Percentiles rank a stretch among this genome's conserved stretches.
Conservation (phyloP, 2,113 vertebrate genomes). For the Lichenostomus cassidix region DNA sequence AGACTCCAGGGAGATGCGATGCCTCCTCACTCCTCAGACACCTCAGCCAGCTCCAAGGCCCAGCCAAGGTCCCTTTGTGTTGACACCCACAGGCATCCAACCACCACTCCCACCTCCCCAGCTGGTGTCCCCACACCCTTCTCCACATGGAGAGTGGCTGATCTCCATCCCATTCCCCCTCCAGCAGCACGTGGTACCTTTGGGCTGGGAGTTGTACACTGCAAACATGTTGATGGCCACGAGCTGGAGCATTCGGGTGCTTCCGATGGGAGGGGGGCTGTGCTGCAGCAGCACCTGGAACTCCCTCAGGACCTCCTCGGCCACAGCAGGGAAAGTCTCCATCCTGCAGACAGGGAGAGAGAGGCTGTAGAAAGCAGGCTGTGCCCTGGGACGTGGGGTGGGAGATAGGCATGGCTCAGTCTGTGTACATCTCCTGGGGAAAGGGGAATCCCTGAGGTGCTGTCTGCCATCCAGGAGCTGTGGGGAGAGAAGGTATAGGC, state of each 20-base stretch:
- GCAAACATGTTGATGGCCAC: conserved; percentile 99
- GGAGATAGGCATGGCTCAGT: not conserved
- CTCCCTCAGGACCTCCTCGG: conserved; percentile 87
- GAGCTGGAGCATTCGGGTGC: conserved; percentile 91
- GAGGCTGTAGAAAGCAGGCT: not conserved
- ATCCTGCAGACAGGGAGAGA: conserved; percentile 79
- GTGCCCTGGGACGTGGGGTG: not conserved
- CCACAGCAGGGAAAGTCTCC: conserved; percentile 91
- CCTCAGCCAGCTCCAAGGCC: not conserved
- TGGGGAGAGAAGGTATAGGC: not conserved
- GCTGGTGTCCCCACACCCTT: not conserved
- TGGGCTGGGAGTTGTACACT: conserved; percentile 87
- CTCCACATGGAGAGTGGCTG: not conserved
- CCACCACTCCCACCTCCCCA: conserved; percentile 29
- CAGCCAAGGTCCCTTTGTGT: not conserved
- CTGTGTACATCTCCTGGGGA: not conserved
- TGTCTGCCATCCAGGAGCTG: not conserved
- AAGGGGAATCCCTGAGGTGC: not conserved
- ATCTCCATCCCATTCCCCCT: not conserved
- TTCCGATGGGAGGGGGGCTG: conserved; percentile 87
- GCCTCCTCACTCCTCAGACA: conserved; percentile 46
- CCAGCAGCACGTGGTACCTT: conserved; percentile 77
- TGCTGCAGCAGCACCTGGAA: conserved; percentile 91
- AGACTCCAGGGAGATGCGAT: not conserved
- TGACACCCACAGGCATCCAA: conserved; percentile 47